Percentiles rank a stretch among this genome's conserved stretches.
Evolutionary conservation across 30 jellyfish, hydroid and myxozoan species (phyloP).

Genomic region (Cassiopea xamachana): DNA sequence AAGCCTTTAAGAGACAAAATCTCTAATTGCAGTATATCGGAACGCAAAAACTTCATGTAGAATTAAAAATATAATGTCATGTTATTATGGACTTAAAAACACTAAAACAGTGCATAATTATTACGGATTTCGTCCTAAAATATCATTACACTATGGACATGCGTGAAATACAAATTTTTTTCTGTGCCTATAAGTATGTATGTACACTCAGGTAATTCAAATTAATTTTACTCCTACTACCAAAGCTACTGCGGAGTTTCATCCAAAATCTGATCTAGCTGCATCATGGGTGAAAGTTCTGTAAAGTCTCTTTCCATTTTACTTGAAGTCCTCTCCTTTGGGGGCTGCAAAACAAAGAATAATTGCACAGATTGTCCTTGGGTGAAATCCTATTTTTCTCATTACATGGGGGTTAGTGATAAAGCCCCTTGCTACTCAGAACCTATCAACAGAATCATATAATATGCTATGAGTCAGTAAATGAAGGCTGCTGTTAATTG

Average conservation of each 20-base stretch:
- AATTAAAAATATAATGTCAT: no score
- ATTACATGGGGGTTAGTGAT: no score
- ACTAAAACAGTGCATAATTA: not conserved
- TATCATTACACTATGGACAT: not conserved
- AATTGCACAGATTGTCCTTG: not conserved
- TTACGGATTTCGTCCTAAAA: not conserved
- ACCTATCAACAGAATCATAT: no score
- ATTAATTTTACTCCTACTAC: not conserved
- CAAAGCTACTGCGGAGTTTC: constrained; percentile 37
- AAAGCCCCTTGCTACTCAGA: no score
- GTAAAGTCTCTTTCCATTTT: constrained; percentile 28
- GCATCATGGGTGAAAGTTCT: constrained; percentile 45
- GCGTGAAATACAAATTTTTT: not conserved
- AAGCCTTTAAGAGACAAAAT: no score
- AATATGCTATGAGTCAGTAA: no score
- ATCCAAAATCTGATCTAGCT: constrained; percentile 34
- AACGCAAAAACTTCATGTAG: no score
- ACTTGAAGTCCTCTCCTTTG: constrained; percentile 52
- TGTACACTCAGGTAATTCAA: not conserved
- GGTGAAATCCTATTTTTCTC: no score
- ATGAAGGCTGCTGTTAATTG: no score
- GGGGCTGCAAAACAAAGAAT: constrained; percentile 43
- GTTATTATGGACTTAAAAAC: no score
- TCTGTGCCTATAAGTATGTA: not conserved
- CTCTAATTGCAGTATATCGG: no score